These are phyloP conservation scores for Archips xylosteana DNA, from an alignment of 2,888 invertebrate genomes.

Conservation along the genomic window DNA sequence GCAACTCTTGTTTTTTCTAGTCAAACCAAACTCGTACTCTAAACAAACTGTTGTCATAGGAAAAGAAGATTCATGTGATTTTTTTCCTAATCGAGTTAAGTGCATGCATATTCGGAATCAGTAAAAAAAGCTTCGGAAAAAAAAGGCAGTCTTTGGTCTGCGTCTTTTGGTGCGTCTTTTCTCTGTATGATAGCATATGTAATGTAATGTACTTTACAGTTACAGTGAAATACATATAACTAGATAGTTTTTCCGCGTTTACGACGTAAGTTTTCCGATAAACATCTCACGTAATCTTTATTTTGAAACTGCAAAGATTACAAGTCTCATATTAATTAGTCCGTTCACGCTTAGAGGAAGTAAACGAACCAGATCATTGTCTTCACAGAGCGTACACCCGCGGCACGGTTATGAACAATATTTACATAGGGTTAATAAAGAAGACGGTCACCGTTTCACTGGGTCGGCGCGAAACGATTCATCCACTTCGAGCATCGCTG, in stretches of 20 bases:
- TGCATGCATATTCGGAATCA: no score
- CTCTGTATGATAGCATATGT: not conserved
- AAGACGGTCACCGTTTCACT: constrained; percentile 36
- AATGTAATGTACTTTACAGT: not conserved
- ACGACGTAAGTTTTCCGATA: constrained; percentile 36
- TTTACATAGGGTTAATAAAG: constrained; percentile 32
- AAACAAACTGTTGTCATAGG: no score
- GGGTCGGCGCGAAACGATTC: constrained; percentile 30
- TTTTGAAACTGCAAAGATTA: constrained; percentile 22
- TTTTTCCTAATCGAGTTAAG: no score
- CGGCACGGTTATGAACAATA: constrained; percentile 26
- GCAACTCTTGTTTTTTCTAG: no score
- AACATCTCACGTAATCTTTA: constrained; percentile 29
- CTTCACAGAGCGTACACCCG: constrained; percentile 23
- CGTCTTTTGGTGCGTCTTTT: no score
- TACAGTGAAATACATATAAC: not conserved
- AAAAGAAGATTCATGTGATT: no score
- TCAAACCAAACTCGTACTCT: no score
- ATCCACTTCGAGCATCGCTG: constrained; percentile 14
- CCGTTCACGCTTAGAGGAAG: constrained; percentile 36
- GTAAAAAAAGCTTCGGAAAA: no score
- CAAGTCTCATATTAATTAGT: constrained; percentile 29
- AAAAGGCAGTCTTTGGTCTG: no score
- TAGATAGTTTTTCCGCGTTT: constrained; percentile 21
- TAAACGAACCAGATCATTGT: constrained; percentile 25